Conservation (phyloP, 2,797 vertebrate genomes). For the Enteromius viviparus region DNA sequence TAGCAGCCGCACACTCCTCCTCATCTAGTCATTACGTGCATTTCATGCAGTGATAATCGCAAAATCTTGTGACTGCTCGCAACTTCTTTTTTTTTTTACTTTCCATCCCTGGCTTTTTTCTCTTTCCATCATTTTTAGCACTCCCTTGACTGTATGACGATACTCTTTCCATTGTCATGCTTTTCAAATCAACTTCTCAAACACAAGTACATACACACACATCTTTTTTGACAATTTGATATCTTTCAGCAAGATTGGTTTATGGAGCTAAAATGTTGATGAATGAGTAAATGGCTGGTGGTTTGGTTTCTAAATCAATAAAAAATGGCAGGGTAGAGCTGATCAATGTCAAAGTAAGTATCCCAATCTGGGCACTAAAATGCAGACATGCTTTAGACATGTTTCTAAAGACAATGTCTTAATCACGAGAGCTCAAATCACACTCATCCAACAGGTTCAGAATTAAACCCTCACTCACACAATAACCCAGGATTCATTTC, state of each 20-base stretch:
- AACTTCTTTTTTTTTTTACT: constrained; percentile 10
- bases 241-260: constrained; percentile 25
- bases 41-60: constrained; percentile 47
- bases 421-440: neutral
- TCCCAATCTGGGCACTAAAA: neutral
- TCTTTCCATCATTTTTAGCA: constrained; percentile 42
- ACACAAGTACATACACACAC: constrained; percentile 10
- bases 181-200: constrained; percentile 59
- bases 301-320: constrained; percentile 30
- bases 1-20: constrained; percentile 18
- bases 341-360: constrained; percentile 6
- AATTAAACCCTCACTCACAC: neutral
- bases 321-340: neutral
- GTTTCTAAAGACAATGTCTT: neutral
- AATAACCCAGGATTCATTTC: neutral
- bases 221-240: constrained; percentile 30
- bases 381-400: neutral
- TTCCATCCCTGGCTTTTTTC: constrained; percentile 31
- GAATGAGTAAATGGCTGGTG: constrained; percentile 17
- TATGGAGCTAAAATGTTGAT: constrained; percentile 14
- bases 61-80: constrained; percentile 48
- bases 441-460: constrained; percentile 8
- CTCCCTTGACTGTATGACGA: constrained; percentile 55
- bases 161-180: constrained; percentile 58
- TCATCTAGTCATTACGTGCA: constrained; percentile 34